Evolutionary conservation across 2,797 vertebrate species (phyloP).

Genomic region (Tragelaphus eurycerus): DNA sequence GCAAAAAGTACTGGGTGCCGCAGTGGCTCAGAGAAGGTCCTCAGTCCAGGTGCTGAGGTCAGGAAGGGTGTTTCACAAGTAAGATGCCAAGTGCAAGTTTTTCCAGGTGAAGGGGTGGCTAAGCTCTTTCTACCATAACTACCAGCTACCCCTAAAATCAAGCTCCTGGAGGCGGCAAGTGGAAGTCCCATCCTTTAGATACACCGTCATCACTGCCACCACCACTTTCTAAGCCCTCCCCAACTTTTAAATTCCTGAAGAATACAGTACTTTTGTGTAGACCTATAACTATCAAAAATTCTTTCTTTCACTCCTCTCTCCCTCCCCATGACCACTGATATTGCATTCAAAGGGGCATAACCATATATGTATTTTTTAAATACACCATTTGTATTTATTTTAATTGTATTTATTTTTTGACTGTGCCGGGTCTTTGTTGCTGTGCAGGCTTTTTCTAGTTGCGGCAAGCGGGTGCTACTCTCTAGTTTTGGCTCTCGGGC

Average conservation of each 20-base stretch:
- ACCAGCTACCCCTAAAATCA: not conserved
- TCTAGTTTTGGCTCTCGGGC: not conserved
- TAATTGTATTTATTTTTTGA: not conserved
- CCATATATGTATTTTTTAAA: not conserved
- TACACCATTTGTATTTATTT: not conserved
- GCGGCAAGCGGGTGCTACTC: accelerated
- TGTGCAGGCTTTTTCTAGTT: not conserved
- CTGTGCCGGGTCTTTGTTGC: not conserved
- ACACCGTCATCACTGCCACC: not conserved
- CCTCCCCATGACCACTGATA: not conserved
- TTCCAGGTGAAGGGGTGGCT: not conserved
- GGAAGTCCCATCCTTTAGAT: not conserved
- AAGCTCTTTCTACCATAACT: not conserved
- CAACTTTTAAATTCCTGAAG: not conserved
- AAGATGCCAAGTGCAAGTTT: not conserved
- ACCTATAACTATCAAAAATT: not conserved
- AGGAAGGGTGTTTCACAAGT: not conserved
- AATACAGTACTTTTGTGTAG: not conserved
- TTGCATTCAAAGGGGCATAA: not conserved
- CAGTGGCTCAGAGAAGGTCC: not conserved
- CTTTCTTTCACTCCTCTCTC: not conserved
- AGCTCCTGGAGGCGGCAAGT: not conserved
- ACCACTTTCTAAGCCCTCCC: not conserved
- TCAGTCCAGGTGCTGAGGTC: accelerated
- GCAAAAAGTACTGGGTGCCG: accelerated